These are phyloP conservation scores for Apogon hyalosoma DNA, from an alignment of 2,797 vertebrate species.

Conservation along the genomic window DNA sequence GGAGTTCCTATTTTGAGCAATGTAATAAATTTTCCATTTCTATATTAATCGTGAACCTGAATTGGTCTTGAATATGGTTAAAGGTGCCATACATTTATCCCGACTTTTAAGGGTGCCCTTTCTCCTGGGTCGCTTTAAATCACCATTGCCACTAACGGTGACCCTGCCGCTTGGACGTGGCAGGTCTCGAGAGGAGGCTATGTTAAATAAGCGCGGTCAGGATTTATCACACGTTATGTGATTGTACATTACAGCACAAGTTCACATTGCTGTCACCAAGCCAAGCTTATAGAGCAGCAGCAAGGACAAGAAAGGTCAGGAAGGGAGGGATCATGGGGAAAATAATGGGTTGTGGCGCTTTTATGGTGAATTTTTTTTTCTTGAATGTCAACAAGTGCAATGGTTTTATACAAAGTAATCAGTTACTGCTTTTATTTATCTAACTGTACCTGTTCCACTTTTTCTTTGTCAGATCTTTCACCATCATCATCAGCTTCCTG, in stretches of 20 bases:
- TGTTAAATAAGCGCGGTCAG: conserved; percentile 62
- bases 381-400: neutral
- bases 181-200: conserved; percentile 41
- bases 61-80: conserved; percentile 21
- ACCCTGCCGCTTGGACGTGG: conserved; percentile 56
- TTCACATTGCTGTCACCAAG: conserved; percentile 59
- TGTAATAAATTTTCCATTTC: conserved; percentile 9
- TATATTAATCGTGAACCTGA: conserved; percentile 8
- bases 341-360: conserved; percentile 16
- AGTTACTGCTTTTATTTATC: conserved; percentile 5
- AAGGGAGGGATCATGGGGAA: conserved; percentile 39
- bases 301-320: conserved; percentile 71
- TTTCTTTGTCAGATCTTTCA: neutral
- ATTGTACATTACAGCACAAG: conserved; percentile 71
- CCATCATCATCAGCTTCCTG: neutral
- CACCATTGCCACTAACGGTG: conserved; percentile 45
- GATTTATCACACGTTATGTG: conserved; percentile 73
- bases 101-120: conserved; percentile 29
- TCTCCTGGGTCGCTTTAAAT: conserved; percentile 54
- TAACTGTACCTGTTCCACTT: conserved; percentile 12
- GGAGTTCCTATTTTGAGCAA: neutral
- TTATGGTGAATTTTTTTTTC: neutral
- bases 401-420: neutral
- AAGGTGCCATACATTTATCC: conserved; percentile 47
- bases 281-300: conserved; percentile 45